phyloP scores from a whole-genome alignment of 2,888 invertebrate species.

The Morpho deidamia region DNA sequence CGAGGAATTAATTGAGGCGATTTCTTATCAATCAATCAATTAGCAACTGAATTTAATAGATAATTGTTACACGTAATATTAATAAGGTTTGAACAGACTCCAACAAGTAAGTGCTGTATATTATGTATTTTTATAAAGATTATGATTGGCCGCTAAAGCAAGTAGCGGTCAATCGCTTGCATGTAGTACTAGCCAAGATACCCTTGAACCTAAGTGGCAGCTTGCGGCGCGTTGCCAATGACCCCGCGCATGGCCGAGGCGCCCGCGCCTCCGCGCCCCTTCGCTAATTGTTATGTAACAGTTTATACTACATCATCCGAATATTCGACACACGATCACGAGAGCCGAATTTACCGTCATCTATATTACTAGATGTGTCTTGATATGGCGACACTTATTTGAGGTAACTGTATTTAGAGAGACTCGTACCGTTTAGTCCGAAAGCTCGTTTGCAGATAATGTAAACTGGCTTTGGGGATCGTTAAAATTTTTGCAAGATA shows the following conservation, averaged over 20 bases:
- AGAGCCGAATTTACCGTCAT: constrained; percentile 11
- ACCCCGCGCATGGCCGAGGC: constrained; percentile 78
- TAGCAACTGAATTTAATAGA: too few species aligned
- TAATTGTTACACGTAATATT: too few species aligned
- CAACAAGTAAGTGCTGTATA: too few species aligned
- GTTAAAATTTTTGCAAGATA: constrained; percentile 2
- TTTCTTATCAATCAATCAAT: too few species aligned
- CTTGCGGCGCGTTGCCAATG: constrained; percentile 79
- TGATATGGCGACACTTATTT: constrained; percentile 11
- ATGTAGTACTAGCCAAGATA: constrained; percentile 65
- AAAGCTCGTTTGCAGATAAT: constrained; percentile 12
- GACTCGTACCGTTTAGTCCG: constrained; percentile 9
- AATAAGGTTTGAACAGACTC: too few species aligned
- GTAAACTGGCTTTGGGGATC: constrained; percentile 6
- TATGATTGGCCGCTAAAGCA: too few species aligned
- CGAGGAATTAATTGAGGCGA: too few species aligned
- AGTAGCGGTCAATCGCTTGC: constrained; percentile 27
- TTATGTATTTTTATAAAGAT: too few species aligned
- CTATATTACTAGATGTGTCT: constrained; percentile 12
- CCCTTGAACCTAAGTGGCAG: constrained; percentile 79
- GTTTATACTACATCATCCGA: constrained; percentile 50
- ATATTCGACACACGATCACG: constrained; percentile 43
- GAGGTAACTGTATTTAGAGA: constrained; percentile 20
- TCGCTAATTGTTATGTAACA: constrained; percentile 75
- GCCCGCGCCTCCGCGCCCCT: constrained; percentile 33